Evolutionary conservation across 2,113 vertebrate genomes (phyloP).

Genomic region (Ammospiza nelsoni): DNA sequence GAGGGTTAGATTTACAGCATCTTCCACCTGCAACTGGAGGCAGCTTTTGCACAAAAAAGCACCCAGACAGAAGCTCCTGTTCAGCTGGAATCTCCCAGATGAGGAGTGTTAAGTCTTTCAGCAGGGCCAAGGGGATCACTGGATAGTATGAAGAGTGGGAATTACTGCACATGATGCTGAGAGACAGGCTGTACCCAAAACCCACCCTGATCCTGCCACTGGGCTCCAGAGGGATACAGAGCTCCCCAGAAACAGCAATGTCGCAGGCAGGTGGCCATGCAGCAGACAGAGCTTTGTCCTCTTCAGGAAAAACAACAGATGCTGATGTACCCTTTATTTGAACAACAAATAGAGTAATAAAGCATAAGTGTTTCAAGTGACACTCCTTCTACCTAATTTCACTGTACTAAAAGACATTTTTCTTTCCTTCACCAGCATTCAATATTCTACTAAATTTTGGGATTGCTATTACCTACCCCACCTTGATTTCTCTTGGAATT

Average conservation of each 20-base stretch:
- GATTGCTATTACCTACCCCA: conserved; percentile 93
- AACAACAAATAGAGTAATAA: neutral
- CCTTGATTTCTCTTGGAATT: conserved; percentile 93
- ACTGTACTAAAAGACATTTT: conserved; percentile 9
- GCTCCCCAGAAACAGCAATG: neutral
- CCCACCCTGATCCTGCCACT: neutral
- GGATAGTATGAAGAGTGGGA: neutral
- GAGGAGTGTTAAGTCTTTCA: neutral
- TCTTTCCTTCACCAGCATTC: conserved; percentile 83
- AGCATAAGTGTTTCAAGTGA: neutral
- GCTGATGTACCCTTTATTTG: neutral
- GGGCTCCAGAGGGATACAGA: neutral
- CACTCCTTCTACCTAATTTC: neutral
- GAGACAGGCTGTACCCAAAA: neutral
- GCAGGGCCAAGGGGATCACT: neutral
- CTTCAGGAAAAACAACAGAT: neutral
- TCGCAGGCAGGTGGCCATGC: neutral
- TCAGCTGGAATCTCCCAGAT: neutral
- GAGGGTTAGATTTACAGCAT: neutral
- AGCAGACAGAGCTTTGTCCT: neutral
- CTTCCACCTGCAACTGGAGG: neutral
- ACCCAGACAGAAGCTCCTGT: neutral
- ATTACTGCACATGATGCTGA: neutral
- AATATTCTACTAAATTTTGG: conserved; percentile 97
- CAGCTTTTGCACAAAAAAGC: neutral